Base-by-base conservation (phyloP, 1,140 invertebrate species). In the Harlomillsia oculata region DNA sequence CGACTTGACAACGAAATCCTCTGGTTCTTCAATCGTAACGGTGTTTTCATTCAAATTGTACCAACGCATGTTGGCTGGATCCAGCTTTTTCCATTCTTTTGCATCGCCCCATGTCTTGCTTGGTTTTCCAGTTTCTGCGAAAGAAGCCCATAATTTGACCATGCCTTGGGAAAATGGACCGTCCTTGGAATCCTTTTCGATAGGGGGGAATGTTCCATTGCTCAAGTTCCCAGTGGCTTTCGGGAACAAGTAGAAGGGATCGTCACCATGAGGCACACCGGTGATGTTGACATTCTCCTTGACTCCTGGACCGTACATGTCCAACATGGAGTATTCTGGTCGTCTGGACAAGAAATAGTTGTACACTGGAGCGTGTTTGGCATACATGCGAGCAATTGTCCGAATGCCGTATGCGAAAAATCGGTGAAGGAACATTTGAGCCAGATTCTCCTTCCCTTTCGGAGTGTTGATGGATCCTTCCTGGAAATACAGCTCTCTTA, bases 81-180 rank as follows among this genome's bases (percentile, higher is more conserved):
- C 52, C 3, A 28, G 14, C 29, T 43, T 49, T 25, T 49, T 51
- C 59, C 59, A 61, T 32, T 56, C 56, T 39, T 61, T 61, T 1
- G 16, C 59, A 3, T 56, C 59, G 14, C 54, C 59, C 40, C 49
- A 61, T 4, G 36, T 41, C 29, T 56, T 61, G 1, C 53, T 52
- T 37, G 59, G 59, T 48, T 61, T 61, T 36, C 60, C 60, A 41
- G 16, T 56, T 48, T 53, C 60, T 32, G 36, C 49, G 34, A 62
- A 62, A 26, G 55, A 55, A 18, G 52, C 26, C 37, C 51, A 54
- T 20, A 62, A 21, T 40, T 55, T 54, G 32, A 62, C 46, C 0
- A 62, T n/a, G 16, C 36, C 14, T 5, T 48, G 28, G 20, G 56
- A 58, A 34, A 62, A 56, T 25, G 26, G 20, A 26, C 54, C 55